Conservation (phyloP, 2,888 invertebrate species). For the Cyclophora albipunctata region DNA sequence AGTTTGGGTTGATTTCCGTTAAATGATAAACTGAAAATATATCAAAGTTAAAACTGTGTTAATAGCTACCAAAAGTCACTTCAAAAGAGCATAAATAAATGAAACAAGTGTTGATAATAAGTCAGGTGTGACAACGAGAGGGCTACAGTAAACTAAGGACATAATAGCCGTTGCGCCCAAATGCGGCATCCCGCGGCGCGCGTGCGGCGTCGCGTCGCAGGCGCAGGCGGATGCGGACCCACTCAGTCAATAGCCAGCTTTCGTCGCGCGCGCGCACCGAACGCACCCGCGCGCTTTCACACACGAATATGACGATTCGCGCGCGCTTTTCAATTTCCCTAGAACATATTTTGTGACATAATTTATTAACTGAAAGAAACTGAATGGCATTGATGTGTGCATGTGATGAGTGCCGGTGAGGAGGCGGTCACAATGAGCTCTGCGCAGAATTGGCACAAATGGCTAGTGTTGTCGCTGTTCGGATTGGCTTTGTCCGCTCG, state of each 20-base stretch:
- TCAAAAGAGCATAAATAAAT: background rate
- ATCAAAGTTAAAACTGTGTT: no score
- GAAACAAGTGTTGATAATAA: slow-evolving; percentile 28
- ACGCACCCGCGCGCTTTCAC: slow-evolving; percentile 25
- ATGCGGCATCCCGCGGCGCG: slow-evolving; percentile 50
- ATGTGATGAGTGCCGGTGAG: slow-evolving; percentile 42
- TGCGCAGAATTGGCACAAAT: slow-evolving; percentile 72
- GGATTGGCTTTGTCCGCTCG: slow-evolving; percentile 74
- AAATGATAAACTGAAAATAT: no score
- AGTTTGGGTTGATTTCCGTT: no score
- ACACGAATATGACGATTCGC: slow-evolving; percentile 37
- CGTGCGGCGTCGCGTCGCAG: slow-evolving; percentile 27
- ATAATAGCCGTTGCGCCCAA: slow-evolving; percentile 57
- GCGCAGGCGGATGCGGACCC: slow-evolving; percentile 41
- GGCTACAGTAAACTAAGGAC: slow-evolving; percentile 25
- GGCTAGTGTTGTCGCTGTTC: slow-evolving; percentile 70
- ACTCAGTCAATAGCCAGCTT: slow-evolving; percentile 60
- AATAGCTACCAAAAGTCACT: no score
- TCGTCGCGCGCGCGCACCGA: slow-evolving; percentile 59
- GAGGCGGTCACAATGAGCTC: slow-evolving; percentile 58
- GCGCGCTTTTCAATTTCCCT: slow-evolving; percentile 25
- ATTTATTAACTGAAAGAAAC: slow-evolving; percentile 9
- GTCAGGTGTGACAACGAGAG: slow-evolving; percentile 26
- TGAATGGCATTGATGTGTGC: slow-evolving; percentile 33
- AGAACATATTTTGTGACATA: slow-evolving; percentile 12